These are phyloP conservation scores for Neuroterus valhalla DNA, from an alignment of 1,140 invertebrate genomes.

Conservation along the genomic window DNA sequence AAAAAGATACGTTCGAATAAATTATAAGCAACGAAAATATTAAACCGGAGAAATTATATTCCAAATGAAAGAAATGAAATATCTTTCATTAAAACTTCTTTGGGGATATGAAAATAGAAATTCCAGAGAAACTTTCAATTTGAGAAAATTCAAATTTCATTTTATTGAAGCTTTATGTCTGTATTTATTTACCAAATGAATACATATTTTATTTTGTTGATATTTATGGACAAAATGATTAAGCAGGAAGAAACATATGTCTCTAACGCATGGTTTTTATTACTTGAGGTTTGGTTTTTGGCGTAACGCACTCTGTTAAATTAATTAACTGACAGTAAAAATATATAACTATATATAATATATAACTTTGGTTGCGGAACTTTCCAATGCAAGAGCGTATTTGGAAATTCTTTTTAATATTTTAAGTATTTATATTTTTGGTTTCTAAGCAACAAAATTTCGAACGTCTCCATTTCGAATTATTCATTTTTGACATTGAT, in stretches of 20 bases:
- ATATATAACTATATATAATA: not conserved
- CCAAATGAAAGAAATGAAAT: too few species aligned
- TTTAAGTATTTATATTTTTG: too few species aligned
- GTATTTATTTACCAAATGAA: constrained; percentile 7
- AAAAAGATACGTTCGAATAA: too few species aligned
- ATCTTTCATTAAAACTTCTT: too few species aligned
- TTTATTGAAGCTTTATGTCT: not conserved
- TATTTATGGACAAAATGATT: not conserved
- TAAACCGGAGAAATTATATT: too few species aligned
- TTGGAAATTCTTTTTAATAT: too few species aligned
- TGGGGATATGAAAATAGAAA: not conserved
- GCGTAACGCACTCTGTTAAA: not conserved
- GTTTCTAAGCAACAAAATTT: too few species aligned
- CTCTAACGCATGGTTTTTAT: not conserved
- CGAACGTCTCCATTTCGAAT: too few species aligned
- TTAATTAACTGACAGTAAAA: constrained; percentile 10
- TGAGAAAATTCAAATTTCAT: too few species aligned
- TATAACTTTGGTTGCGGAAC: not conserved
- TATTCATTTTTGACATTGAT: too few species aligned
- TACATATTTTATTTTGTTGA: not conserved
- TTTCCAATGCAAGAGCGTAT: too few species aligned
- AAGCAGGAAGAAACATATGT: not conserved
- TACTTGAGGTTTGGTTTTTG: constrained; percentile 20
- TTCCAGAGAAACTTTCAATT: constrained; percentile 22
- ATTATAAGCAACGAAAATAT: too few species aligned